A percentile compares a stretch with the other conserved stretches of the same genome.
phyloP scores from a whole-genome alignment of 2,797 vertebrate species.

The Ceyx erithaca region DNA sequence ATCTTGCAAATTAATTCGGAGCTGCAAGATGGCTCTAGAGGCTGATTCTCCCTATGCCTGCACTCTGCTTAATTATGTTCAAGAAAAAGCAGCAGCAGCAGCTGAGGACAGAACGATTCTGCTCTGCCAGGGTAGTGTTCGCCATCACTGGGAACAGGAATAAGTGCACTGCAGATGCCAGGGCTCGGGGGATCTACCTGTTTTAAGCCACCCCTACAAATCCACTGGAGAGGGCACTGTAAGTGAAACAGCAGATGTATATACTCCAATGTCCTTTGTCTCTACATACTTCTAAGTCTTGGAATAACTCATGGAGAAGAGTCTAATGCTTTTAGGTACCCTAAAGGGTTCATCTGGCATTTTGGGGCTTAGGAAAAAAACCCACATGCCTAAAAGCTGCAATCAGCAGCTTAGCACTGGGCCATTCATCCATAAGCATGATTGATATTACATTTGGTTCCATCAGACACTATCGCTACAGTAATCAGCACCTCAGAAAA shows the following conservation, averaged over 20 bases:
- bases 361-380: background rate
- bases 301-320: background rate
- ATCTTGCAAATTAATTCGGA: conserved; percentile 1
- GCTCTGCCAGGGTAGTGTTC: background rate
- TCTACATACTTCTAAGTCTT: background rate
- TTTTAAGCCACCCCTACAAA: background rate
- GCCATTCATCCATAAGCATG: background rate
- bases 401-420: background rate
- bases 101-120: background rate
- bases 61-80: conserved; percentile 6
- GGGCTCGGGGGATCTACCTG: background rate
- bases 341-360: background rate
- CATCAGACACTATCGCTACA: background rate
- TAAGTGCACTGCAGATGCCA: background rate
- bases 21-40: background rate
- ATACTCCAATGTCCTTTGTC: background rate
- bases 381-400: background rate
- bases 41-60: background rate
- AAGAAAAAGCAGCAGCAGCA: background rate
- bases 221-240: background rate
- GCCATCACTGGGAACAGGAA: background rate
- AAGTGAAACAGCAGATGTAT: background rate
- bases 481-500: background rate
- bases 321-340: background rate
- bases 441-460: background rate